Base-by-base conservation (phyloP, 2,113 vertebrate species). In the Columba livia region DNA sequence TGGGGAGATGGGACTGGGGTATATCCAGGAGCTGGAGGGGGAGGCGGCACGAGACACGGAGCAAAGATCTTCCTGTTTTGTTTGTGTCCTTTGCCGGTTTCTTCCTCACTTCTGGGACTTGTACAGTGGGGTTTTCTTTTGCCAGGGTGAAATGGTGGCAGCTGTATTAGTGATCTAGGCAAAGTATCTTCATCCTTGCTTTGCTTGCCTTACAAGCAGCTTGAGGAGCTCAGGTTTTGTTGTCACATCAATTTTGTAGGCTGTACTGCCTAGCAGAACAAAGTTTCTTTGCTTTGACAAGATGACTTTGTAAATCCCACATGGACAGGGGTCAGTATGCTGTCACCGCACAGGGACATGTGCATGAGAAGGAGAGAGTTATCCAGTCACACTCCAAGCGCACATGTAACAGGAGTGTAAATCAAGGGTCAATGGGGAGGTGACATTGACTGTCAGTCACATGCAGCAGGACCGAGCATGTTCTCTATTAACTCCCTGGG, bases 51-150 rank as follows among this genome's bases (percentile, higher is more conserved):
- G 16, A 44, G 26, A 26, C 13, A 6, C 4, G 11, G 15, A 26
- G 58, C 9, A 44, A 1, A 7, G 3, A 4, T 1, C 34, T 34
- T 25, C 32, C 23, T 5, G 17, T 0, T 6, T 6, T 6, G 10
- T 20, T 10, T 34, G 10, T 6, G 1, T 5, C 24, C 12, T 31
- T 18, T 8, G 15, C 13, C 3, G 3, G 1, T 24, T 25, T 28
- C 10, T 13, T 5, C 6, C 11, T 54, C 5, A 0, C 11, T 60
- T 14, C 20, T 51, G 34, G 5, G 25, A 9, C 44, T 23, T 11
- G 28, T 6, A 50, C 44, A 4, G 3, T 11, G 5, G 23, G 5
- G 19, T 31, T 54, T 73, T 11, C 20, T 16, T 54, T 15, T 25
- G 12, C 23, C 34, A 1, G 40, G 6, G 32, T 6, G n/a, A 15